phyloP scores from a whole-genome alignment of 2,113 vertebrate species.

The Heliornis fulica region DNA sequence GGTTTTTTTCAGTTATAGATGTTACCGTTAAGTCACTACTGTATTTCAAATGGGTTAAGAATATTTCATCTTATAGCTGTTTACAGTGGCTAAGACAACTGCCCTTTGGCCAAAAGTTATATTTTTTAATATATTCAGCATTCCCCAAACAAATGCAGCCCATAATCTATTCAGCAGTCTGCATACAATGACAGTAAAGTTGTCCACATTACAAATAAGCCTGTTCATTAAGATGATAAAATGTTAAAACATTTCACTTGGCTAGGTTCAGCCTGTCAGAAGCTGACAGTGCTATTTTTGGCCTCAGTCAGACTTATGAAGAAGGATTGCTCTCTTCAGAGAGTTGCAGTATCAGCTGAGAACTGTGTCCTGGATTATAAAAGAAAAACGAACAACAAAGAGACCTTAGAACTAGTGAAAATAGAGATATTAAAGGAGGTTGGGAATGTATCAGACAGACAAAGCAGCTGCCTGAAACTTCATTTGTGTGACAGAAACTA shows the following conservation, averaged over 20 bases:
- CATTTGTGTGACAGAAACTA: background rate
- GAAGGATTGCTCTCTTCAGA: constrained; percentile 49
- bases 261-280: constrained; percentile 62
- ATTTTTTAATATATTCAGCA: background rate
- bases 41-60: background rate
- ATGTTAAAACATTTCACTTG: constrained; percentile 56
- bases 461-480: constrained; percentile 3
- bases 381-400: background rate
- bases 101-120: background rate
- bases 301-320: constrained; percentile 4
- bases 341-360: constrained; percentile 44
- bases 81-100: background rate
- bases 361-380: constrained; percentile 24
- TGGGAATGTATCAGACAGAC: background rate
- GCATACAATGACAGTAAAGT: constrained; percentile 33
- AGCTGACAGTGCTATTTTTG: constrained; percentile 57
- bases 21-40: background rate
- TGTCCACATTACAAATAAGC: constrained; percentile 62
- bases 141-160: constrained; percentile 2
- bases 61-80: background rate
- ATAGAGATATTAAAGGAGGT: background rate
- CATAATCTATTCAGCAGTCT: constrained; percentile 19
- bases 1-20: background rate
- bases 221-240: constrained; percentile 64
- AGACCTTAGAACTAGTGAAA: background rate